Base-by-base conservation (phyloP, 2,113 vertebrate genomes). In the Rhinolophus sinicus region DNA sequence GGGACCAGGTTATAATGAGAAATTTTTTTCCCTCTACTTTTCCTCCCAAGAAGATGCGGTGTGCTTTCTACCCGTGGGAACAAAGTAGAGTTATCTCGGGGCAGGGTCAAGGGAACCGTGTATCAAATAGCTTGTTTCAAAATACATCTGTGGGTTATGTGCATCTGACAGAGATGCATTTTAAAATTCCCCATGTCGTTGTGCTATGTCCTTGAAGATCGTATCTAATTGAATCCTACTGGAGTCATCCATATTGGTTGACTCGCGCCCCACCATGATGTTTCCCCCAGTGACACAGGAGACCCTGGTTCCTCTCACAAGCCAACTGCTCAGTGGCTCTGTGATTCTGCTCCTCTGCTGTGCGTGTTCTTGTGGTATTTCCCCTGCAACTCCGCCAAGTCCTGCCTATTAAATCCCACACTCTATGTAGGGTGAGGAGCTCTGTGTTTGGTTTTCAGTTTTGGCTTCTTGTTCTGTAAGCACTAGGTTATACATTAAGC, bases 221-320 rank as follows among this genome's bases (percentile, higher is more conserved):
- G 5, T 7, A 30, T 38, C 54, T 22, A 47, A 65, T 13, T 50
- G 50, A 81, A 26, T 93, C 40, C 82, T 35, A 69, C 47, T 15
- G 3, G 40, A 35, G 18, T 24, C 33, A 12, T 16, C 8, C 4
- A 3, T 15, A 35, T 28, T 75, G 73, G 15, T 16, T 24, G 33
- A 60, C 52, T 92, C 11, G 0, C 3, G 22, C 30, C 30, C 56
- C 8, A 0, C 22, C 16, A 0, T 6, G 2, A 83, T 22, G 5
- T 77, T 87, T 40, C 18, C 83, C 65, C 33, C 19, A 1, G 14
- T 30, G 81, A 13, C 44, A 26, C 0, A 0, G 1, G 16, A 83
- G 54, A 3, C 8, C 33, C 16, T 22, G 24, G 26, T 11, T 60
- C 30, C 73, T 78, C 4, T n/a, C 3, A 21, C 5, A 28, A 4